phyloP scores from a whole-genome alignment of 2,888 invertebrate species.

The Aplocera efformata region DNA sequence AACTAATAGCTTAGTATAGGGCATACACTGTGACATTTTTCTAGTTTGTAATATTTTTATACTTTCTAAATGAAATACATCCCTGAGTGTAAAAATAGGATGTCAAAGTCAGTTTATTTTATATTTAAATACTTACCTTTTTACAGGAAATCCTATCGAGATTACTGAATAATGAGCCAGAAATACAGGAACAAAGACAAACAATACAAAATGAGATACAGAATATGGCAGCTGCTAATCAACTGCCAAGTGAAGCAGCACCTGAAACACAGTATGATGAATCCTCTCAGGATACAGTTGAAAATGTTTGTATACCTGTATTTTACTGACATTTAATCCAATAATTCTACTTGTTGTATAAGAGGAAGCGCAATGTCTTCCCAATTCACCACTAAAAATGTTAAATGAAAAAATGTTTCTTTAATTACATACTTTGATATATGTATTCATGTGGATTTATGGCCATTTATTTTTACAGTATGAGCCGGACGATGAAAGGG shows the following conservation, averaged over 20 bases:
- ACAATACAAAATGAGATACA: conserved; percentile 9
- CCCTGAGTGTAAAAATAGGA: no score
- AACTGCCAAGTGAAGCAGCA: conserved; percentile 7
- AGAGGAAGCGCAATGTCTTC: no score
- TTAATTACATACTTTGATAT: no score
- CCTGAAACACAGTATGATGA: background rate
- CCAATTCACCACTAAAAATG: no score
- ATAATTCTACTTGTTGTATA: no score
- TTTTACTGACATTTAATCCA: conserved; percentile 2
- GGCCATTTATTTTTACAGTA: conserved; percentile 19
- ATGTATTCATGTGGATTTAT: no score
- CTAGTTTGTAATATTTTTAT: no score
- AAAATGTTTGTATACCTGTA: conserved; percentile 4
- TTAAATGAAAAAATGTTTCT: no score
- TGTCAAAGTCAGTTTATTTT: background rate
- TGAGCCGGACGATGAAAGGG: conserved; percentile 35
- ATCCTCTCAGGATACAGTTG: background rate
- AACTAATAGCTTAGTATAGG: no score
- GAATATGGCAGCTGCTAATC: conserved; percentile 9
- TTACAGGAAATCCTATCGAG: conserved; percentile 59
- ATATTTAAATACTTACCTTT: no score
- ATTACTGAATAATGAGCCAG: conserved; percentile 56
- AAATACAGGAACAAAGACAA: conserved; percentile 31
- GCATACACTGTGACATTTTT: no score
- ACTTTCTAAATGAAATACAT: no score